A percentile compares a stretch with the other conserved stretches of the same genome.
These are phyloP conservation scores for Isoperla grammatica DNA, from an alignment of 2,888 invertebrate genomes.

Conservation along the genomic window DNA sequence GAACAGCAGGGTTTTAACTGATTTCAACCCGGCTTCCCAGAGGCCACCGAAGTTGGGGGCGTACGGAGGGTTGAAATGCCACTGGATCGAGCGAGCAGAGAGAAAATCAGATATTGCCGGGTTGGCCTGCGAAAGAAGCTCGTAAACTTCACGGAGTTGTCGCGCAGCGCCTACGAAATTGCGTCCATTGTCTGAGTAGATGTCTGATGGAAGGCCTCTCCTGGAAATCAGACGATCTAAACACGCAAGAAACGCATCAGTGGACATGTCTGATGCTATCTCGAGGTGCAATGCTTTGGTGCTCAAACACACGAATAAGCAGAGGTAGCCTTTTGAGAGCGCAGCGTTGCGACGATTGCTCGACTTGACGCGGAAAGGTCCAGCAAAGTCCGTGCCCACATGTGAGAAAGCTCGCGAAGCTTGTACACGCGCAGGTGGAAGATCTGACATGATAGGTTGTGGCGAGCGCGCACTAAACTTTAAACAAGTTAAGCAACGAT, in stretches of 20 bases:
- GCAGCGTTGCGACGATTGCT: constrained; percentile 24
- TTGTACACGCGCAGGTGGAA: neutral
- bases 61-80: too few relatives aligned
- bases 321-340: constrained; percentile 31
- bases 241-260: constrained; percentile 32
- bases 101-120: too few relatives aligned
- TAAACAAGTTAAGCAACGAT: neutral
- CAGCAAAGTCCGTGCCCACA: constrained; percentile 4
- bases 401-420: neutral
- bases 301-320: constrained; percentile 28
- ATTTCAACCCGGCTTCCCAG: too few relatives aligned
- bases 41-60: too few relatives aligned
- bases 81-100: too few relatives aligned
- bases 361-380: constrained; percentile 16
- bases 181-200: constrained; percentile 35
- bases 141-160: too few relatives aligned
- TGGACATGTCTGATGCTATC: constrained; percentile 29
- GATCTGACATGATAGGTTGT: neutral
- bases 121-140: too few relatives aligned
- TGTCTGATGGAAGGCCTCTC: constrained; percentile 30
- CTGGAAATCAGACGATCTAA: constrained; percentile 30
- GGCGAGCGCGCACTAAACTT: neutral
- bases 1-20: too few relatives aligned
- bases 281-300: constrained; percentile 31
- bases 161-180: too few relatives aligned